Evolutionary conservation across 2,888 invertebrate genomes (phyloP).

Genomic region (Xestia c-nigrum): DNA sequence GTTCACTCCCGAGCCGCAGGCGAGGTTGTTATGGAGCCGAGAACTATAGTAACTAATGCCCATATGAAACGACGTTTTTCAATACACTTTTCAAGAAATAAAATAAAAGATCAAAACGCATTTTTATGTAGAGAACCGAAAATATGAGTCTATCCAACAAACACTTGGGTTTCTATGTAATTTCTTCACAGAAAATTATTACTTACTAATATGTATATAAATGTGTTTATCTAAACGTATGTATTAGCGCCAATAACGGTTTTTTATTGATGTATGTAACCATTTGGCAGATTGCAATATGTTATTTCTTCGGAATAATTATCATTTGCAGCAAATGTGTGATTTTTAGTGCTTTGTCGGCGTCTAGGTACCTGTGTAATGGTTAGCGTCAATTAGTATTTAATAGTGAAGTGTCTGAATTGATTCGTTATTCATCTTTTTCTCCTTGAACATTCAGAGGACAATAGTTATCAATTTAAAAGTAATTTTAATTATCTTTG

Average conservation of each 20-base stretch:
- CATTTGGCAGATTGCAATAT: neutral
- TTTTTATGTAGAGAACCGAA: neutral
- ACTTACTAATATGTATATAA: neutral
- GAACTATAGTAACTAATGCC: too few relatives aligned
- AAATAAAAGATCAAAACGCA: too few relatives aligned
- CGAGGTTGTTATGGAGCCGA: too few relatives aligned
- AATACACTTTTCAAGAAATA: too few relatives aligned
- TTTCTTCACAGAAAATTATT: conserved; percentile 13
- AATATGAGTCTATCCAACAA: neutral
- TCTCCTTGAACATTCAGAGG: conserved; percentile 32
- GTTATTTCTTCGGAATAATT: conserved; percentile 33
- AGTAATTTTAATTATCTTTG: conserved; percentile 22
- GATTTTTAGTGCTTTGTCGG: neutral
- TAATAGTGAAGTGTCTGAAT: conserved; percentile 14
- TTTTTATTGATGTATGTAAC: conserved; percentile 1
- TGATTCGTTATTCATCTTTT: neutral
- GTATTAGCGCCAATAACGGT: neutral
- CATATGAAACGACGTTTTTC: too few relatives aligned
- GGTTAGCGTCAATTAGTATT: conserved; percentile 27
- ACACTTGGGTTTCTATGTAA: neutral
- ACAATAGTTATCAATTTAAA: conserved; percentile 9
- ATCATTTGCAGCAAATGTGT: conserved; percentile 5
- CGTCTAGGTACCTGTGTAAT: neutral
- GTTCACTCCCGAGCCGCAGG: too few relatives aligned
- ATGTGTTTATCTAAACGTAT: conserved; percentile 8